Percentiles rank a stretch among this genome's conserved stretches.
Evolutionary conservation across 2,113 vertebrate species (phyloP).

Genomic region (Phalacrocorax brasilianus): DNA sequence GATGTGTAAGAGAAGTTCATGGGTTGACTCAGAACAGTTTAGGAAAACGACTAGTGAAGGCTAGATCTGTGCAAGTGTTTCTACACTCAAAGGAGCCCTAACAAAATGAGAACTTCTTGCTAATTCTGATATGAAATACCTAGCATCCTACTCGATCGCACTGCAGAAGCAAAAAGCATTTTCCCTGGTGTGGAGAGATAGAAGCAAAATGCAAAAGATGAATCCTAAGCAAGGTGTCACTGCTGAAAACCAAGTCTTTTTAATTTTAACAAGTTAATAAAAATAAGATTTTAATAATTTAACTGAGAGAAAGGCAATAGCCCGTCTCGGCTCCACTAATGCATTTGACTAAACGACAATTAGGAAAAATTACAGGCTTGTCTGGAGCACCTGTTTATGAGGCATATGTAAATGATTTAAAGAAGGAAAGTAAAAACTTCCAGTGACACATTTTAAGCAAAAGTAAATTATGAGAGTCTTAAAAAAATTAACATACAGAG

Average conservation of each 20-base stretch:
- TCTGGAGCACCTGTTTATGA: background rate
- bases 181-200: background rate
- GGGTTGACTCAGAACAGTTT: slow-evolving; percentile 40
- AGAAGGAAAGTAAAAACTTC: background rate
- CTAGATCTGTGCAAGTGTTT: background rate
- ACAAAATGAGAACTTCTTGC: background rate
- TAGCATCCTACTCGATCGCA: background rate
- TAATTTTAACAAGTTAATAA: background rate
- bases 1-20: slow-evolving; percentile 48
- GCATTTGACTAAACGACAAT: background rate
- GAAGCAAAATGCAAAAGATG: background rate
- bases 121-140: background rate
- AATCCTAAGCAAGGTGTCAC: background rate
- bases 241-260: background rate
- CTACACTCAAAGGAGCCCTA: background rate
- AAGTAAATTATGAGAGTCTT: background rate
- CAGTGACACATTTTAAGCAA: background rate
- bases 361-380: background rate
- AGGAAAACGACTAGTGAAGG: slow-evolving; percentile 30
- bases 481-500: background rate
- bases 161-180: background rate
- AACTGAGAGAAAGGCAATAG: background rate
- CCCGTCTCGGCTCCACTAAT: background rate
- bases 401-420: background rate
- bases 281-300: slow-evolving; percentile 15